phyloP scores from a whole-genome alignment of 1,140 invertebrate genomes.

The Druon quercuslanigerum region DNA sequence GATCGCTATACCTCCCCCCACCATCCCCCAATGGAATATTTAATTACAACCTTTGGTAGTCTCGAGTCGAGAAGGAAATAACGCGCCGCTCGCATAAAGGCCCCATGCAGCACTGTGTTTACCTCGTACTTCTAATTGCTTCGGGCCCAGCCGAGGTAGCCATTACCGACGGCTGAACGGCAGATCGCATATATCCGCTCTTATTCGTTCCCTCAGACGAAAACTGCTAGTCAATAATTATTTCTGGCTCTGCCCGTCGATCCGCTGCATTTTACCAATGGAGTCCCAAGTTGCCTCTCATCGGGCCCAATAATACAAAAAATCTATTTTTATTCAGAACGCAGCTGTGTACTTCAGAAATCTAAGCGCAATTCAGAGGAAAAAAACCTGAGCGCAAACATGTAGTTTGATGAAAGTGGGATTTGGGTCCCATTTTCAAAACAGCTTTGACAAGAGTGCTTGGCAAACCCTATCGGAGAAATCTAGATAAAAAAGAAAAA shows the following conservation, averaged over 20 bases:
- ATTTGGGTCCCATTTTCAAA: too few species aligned
- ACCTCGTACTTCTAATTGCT: constrained; percentile 74
- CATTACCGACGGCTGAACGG: constrained; percentile 58
- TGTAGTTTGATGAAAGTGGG: too few species aligned
- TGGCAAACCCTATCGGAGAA: too few species aligned
- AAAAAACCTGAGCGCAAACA: too few species aligned
- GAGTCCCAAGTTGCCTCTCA: not conserved
- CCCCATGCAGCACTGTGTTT: constrained; percentile 67
- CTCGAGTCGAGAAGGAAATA: constrained; percentile 60
- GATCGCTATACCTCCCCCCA: constrained; percentile 36
- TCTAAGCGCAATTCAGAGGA: not conserved
- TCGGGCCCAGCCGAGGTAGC: constrained; percentile 56
- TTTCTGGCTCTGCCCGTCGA: constrained; percentile 18
- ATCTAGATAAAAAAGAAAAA: too few species aligned
- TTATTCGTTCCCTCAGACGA: constrained; percentile 47
- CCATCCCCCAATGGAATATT: constrained; percentile 48
- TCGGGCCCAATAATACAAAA: not conserved
- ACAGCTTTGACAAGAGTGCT: too few species aligned
- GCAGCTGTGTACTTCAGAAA: not conserved
- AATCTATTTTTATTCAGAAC: not conserved
- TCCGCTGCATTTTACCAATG: not conserved
- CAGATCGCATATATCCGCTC: constrained; percentile 54
- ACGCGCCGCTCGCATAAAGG: constrained; percentile 52
- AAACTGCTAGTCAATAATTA: constrained; percentile 58
- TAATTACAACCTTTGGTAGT: constrained; percentile 58